Conservation (phyloP, 2,797 vertebrate species). For the Loris lydekkerianus region DNA sequence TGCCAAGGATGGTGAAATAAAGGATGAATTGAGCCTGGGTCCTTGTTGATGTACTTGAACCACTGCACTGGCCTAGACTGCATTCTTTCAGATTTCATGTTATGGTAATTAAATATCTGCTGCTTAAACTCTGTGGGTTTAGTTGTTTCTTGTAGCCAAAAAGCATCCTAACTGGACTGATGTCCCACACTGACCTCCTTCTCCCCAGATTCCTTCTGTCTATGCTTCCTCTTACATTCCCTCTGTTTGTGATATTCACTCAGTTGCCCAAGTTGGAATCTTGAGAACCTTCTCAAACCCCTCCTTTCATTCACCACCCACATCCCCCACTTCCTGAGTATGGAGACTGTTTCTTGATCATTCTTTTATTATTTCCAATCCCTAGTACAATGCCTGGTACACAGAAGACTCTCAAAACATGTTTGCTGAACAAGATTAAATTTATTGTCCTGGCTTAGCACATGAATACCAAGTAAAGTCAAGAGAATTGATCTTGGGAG, state of each 20-base stretch:
- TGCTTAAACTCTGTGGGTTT: constrained; percentile 5
- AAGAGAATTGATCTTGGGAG: not conserved
- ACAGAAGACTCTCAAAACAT: no score
- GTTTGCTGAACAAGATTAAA: constrained; percentile 18
- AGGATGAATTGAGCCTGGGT: not conserved
- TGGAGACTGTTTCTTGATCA: not conserved
- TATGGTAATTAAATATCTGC: not conserved
- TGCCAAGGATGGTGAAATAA: not conserved
- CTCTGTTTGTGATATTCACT: not conserved
- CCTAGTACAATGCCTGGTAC: not conserved
- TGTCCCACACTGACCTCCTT: not conserved
- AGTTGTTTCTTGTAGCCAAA: not conserved
- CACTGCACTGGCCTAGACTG: not conserved
- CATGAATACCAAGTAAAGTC: not conserved
- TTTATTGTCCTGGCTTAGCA: not conserved
- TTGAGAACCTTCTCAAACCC: not conserved
- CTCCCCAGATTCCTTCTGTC: not conserved
- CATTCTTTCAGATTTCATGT: not conserved
- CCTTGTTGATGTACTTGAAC: not conserved
- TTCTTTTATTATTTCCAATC: not conserved
- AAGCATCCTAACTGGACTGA: not conserved
- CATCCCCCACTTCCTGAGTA: not conserved
- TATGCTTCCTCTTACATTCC: not conserved
- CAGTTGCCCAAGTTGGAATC: not conserved
- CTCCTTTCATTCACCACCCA: not conserved